A percentile compares a stretch with the other conserved stretches of the same genome.
phyloP scores from a whole-genome alignment of 2,797 vertebrate genomes.

The Sardinella longiceps region DNA sequence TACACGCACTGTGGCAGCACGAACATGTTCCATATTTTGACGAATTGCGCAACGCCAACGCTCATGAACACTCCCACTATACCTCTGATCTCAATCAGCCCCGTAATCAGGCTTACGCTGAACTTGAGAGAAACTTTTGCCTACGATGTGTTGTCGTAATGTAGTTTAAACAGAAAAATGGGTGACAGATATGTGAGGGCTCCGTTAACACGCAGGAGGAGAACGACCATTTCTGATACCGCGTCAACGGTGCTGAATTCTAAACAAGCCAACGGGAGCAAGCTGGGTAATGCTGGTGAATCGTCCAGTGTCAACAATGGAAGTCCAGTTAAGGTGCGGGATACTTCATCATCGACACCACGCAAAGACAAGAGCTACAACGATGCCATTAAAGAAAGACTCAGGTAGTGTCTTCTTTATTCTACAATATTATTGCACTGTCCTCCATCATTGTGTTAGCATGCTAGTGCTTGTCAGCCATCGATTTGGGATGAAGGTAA shows the following conservation, averaged over 20 bases:
- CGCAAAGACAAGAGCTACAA: constrained; percentile 58
- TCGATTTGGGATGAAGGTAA: not conserved
- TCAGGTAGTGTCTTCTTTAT: constrained; percentile 63
- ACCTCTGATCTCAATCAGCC: constrained; percentile 27
- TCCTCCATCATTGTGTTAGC: not conserved
- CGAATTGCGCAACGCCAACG: constrained; percentile 37
- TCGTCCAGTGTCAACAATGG: constrained; percentile 23
- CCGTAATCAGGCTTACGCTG: not conserved
- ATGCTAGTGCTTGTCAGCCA: not conserved
- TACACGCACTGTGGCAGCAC: not conserved
- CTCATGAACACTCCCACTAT: constrained; percentile 28
- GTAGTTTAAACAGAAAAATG: constrained; percentile 60
- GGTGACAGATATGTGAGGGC: constrained; percentile 70
- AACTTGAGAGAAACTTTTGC: constrained; percentile 31
- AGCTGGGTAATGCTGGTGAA: constrained; percentile 54
- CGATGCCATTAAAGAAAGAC: constrained; percentile 61
- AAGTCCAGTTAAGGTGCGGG: constrained; percentile 43
- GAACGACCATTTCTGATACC: constrained; percentile 67
- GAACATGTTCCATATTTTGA: constrained; percentile 9
- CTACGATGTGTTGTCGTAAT: constrained; percentile 25
- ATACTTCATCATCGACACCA: constrained; percentile 48
- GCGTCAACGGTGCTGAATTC: constrained; percentile 23
- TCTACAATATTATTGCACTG: not conserved
- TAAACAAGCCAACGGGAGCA: constrained; percentile 66
- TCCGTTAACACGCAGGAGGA: constrained; percentile 67